phyloP scores from a whole-genome alignment of 2,888 invertebrate species.

The Crematogaster levior region DNA sequence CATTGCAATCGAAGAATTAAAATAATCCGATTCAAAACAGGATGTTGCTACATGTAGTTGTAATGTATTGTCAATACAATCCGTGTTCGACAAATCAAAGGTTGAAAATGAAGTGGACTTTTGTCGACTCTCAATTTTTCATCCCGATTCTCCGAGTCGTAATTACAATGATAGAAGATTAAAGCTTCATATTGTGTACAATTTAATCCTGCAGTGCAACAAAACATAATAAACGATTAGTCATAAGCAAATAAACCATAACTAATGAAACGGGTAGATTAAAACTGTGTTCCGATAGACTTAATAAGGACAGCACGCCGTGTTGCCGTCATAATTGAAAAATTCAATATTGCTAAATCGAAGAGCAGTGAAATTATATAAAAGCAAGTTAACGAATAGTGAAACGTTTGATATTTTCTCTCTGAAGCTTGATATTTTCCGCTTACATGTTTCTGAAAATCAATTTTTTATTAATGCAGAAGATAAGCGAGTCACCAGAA shows the following conservation, averaged over 20 bases:
- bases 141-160: not conserved
- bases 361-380: not conserved
- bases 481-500: slow-evolving; percentile 5
- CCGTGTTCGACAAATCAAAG: not conserved
- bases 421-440: not conserved
- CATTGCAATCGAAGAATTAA: not conserved
- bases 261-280: slow-evolving; percentile 13
- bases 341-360: not conserved
- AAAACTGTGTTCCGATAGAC: not conserved
- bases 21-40: not conserved
- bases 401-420: not conserved
- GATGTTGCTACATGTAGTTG: not conserved
- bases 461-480: slow-evolving; percentile 4
- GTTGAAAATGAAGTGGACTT: slow-evolving; percentile 10
- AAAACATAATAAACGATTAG: slow-evolving; percentile 28
- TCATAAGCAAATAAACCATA: slow-evolving; percentile 27
- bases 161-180: slow-evolving; percentile 15
- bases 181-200: slow-evolving; percentile 1
- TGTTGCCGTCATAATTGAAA: slow-evolving; percentile 1
- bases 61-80: slow-evolving; percentile 20
- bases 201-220: slow-evolving; percentile 25
- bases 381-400: not conserved
- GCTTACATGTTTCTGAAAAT: not conserved
- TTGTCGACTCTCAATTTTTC: slow-evolving; percentile 14
- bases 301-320: not conserved